A percentile compares a stretch with the other conserved stretches of the same genome.
phyloP scores from a whole-genome alignment of 1,140 invertebrate species.

The Trinorchestia longiramus region DNA sequence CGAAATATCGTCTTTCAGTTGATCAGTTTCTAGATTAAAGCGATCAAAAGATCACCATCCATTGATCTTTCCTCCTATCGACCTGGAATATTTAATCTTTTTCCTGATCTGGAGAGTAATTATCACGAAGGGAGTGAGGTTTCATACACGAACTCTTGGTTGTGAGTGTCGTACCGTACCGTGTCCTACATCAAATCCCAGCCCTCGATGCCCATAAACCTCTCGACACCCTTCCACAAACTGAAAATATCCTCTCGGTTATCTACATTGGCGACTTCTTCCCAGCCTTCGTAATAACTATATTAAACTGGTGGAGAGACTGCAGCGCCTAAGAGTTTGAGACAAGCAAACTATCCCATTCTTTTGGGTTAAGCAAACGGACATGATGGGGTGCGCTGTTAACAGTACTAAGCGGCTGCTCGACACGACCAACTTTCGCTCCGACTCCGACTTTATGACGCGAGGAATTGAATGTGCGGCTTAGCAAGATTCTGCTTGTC shows the following conservation, averaged over 20 bases:
- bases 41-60: neutral
- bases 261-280: slow-evolving; percentile 44
- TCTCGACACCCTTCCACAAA: slow-evolving; percentile 35
- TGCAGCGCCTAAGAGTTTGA: slow-evolving; percentile 1
- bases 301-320: slow-evolving; percentile 44
- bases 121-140: neutral
- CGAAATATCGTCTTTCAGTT: neutral
- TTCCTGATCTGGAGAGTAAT: neutral
- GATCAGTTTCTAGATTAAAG: neutral
- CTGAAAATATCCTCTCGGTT: slow-evolving; percentile 44
- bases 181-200: slow-evolving; percentile 5
- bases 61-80: neutral
- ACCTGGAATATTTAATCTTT: slow-evolving; percentile 1
- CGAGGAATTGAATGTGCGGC: slow-evolving; percentile 40
- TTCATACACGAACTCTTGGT: neutral
- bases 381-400: slow-evolving; percentile 51
- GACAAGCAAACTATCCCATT: slow-evolving; percentile 50
- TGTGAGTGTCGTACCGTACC: slow-evolving; percentile 18
- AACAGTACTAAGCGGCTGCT: slow-evolving; percentile 49
- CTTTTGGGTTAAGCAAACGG: slow-evolving; percentile 43
- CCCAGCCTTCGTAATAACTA: slow-evolving; percentile 30
- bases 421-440: slow-evolving; percentile 45
- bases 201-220: neutral
- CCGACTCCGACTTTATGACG: slow-evolving; percentile 4
- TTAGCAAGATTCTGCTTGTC: slow-evolving; percentile 25